Evolutionary conservation across 2,797 vertebrate species (phyloP), one percentile per base, ranked within the genome.

Genomic region (Labroides dimidiatus): DNA sequence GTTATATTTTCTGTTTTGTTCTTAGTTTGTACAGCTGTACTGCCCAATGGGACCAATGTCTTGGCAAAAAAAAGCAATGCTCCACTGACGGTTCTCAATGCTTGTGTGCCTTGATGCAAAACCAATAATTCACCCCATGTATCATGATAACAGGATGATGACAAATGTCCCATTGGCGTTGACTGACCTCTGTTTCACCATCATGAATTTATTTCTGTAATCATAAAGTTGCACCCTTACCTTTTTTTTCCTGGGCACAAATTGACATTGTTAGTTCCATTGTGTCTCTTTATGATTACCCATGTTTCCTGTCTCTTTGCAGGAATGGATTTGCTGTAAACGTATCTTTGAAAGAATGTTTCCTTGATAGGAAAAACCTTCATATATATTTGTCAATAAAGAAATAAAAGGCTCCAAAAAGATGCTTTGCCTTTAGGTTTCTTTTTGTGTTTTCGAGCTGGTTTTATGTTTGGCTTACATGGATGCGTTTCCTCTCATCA

Each of bases 381-480:
- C 92, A 93, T 93, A 94, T 95, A 94, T 95, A 94, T 95, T 94
- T 95, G 93, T 94, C 91, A 93, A 93, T 94, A 94, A 95, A 94
- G 78, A 84, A 94, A 93, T 93, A 93, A 94, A 94, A 93, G 73
- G 61, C 67, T 88, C 81, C 86, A 88, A 92, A 93, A 93, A 89
- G 44, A 87, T 64, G 43, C 48, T 56, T 61, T 39, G 21, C 1
- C 10, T 69, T 39, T 19, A 51, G 5, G 63, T 55, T 50, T 13
- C n/a, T 4, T 37, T 15, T 4, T 36, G 2, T 4, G 0, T 6
- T 4, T 30, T 36, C 6, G 17, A 16, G 41, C 15, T 42, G 30
- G 30, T 14, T 23, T 8, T n/a, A 3, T 17, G 9, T 1, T 9
- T n/a, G 12, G 14, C n/a, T 42, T 19, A 39, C 0, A 4, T 20